Evolutionary conservation across 2,888 invertebrate genomes (phyloP).

Genomic region (Alcis repandata): DNA sequence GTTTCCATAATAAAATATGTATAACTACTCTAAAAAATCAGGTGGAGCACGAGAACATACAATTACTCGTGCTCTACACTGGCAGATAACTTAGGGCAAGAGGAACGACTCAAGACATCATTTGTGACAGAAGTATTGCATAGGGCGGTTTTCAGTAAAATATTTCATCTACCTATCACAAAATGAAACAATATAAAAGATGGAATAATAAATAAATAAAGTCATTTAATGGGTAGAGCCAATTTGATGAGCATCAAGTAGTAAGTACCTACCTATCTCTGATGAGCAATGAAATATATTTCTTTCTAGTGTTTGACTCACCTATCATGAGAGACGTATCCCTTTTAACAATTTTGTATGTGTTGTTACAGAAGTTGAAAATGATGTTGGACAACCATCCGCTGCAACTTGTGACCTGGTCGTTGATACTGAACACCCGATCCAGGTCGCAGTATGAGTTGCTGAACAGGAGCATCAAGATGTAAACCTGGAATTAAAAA

Average conservation of each 20-base stretch:
- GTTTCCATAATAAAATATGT: too few relatives aligned
- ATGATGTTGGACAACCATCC: constrained; percentile 71
- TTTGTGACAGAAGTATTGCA: too few relatives aligned
- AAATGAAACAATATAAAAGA: too few relatives aligned
- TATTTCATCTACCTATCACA: too few relatives aligned
- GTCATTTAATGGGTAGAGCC: too few relatives aligned
- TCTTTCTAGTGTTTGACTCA: constrained; percentile 47
- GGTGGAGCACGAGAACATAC: too few relatives aligned
- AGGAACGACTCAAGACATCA: too few relatives aligned
- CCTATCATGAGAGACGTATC: constrained; percentile 75
- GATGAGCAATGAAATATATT: background rate
- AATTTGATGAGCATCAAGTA: background rate
- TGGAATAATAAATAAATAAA: too few relatives aligned
- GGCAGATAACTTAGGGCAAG: too few relatives aligned
- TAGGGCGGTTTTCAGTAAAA: too few relatives aligned
- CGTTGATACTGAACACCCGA: constrained; percentile 65
- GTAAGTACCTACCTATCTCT: background rate
- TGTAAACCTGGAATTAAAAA: constrained; percentile 60
- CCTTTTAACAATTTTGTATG: constrained; percentile 74
- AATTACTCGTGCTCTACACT: too few relatives aligned
- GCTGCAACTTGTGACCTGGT: constrained; percentile 70
- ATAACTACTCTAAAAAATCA: too few relatives aligned
- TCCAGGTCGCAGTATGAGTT: constrained; percentile 49
- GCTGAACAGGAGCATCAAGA: constrained; percentile 60
- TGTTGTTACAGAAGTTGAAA: constrained; percentile 71